Conservation (phyloP, 2,888 invertebrate species). For the Rhogogaster chlorosoma region DNA sequence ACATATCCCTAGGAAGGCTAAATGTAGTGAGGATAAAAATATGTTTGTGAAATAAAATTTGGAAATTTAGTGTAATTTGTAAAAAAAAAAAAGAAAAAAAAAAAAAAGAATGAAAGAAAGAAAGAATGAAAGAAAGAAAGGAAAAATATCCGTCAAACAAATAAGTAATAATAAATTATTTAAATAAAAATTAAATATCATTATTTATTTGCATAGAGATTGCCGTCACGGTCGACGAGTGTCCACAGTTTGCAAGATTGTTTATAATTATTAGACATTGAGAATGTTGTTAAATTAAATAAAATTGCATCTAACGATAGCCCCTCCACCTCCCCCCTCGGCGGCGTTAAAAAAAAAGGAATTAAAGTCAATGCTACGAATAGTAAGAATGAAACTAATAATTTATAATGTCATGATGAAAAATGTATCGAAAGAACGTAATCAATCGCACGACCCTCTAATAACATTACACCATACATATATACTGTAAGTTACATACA, state of each 20-base stretch:
- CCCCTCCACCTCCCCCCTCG: too few species aligned
- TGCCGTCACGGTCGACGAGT: background rate
- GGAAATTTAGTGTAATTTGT: constrained; percentile 29
- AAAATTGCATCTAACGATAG: constrained; percentile 4
- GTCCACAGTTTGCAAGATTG: constrained; percentile 6
- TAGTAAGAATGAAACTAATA: constrained; percentile 31
- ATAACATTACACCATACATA: constrained; percentile 41
- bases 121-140: background rate
- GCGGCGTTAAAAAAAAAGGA: background rate
- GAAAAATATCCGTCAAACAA: background rate
- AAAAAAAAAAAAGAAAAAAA: background rate
- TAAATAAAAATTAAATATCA: background rate
- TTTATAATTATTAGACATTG: constrained; percentile 12
- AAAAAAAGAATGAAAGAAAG: background rate
- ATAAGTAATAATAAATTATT: constrained; percentile 29
- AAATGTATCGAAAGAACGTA: constrained; percentile 22
- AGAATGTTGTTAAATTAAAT: constrained; percentile 2
- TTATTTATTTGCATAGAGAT: constrained; percentile 34
- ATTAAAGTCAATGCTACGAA: constrained; percentile 19
- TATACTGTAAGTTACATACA: constrained; percentile 45
- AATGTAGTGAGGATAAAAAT: background rate
- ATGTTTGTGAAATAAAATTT: constrained; percentile 30
- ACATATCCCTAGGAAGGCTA: background rate
- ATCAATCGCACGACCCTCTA: constrained; percentile 38
- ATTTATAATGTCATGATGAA: constrained; percentile 23